Evolutionary conservation across 2,797 vertebrate genomes (phyloP).

Genomic region (Acanthurus leucopareius): DNA sequence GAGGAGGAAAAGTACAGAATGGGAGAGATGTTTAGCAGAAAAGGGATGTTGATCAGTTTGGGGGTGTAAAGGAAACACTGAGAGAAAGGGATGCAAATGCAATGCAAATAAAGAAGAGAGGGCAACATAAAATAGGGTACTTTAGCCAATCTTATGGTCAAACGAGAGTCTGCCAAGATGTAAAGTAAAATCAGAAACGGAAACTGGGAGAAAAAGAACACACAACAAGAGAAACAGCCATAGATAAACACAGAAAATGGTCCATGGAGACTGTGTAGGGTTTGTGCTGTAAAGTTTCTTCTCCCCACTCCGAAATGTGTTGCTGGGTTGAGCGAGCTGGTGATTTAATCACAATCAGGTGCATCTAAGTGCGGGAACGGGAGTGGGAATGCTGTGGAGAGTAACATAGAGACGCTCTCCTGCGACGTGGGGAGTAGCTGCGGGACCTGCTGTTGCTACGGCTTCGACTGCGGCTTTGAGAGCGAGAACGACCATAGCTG

Average conservation of each 20-base stretch:
- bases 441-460: constrained; percentile 97
- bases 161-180: background rate
- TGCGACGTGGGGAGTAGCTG: constrained; percentile 96
- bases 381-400: constrained; percentile 96
- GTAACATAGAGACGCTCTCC: constrained; percentile 96
- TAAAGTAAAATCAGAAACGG: background rate
- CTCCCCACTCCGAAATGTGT: background rate
- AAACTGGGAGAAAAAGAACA: background rate
- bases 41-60: background rate
- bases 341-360: background rate
- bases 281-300: constrained; percentile 3
- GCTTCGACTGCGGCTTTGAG: constrained; percentile 95
- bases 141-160: background rate
- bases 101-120: background rate
- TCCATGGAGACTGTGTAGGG: constrained; percentile 20
- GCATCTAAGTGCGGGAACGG: constrained; percentile 94
- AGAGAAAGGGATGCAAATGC: background rate
- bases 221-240: background rate
- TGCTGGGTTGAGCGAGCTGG: constrained; percentile 5
- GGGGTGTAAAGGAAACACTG: background rate
- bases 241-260: background rate
- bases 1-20: background rate
- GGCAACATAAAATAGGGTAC: background rate
- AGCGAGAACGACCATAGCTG: constrained; percentile 96
- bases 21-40: background rate